These are phyloP conservation scores for Dendrolimus houi DNA, from an alignment of 2,888 invertebrate genomes.

Conservation along the genomic window DNA sequence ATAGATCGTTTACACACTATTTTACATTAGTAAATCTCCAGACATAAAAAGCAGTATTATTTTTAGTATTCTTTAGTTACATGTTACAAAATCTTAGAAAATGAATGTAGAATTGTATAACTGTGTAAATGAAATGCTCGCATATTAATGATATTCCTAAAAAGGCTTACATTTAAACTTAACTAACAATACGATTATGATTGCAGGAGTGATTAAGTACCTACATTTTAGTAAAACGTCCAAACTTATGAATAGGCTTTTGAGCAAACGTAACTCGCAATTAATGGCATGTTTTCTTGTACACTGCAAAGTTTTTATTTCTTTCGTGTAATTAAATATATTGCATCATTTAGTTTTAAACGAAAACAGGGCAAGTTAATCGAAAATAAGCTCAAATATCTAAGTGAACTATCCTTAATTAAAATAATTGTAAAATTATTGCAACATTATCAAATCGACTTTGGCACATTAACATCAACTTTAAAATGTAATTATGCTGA, in stretches of 20 bases:
- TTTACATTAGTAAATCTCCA: no score
- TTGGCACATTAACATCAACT: slow-evolving; percentile 51
- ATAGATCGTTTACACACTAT: no score
- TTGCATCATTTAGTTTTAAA: slow-evolving; percentile 7
- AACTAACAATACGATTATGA: background rate
- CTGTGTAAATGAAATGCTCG: no score
- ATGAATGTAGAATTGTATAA: no score
- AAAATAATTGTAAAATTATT: slow-evolving; percentile 35
- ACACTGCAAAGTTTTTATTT: background rate
- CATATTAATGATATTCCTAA: background rate
- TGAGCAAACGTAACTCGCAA: slow-evolving; percentile 39
- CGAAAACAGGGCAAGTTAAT: slow-evolving; percentile 18
- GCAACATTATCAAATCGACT: slow-evolving; percentile 47
- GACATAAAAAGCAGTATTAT: no score
- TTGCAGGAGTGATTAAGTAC: slow-evolving; percentile 16
- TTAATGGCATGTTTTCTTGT: background rate
- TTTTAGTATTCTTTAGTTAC: no score
- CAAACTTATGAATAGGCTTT: slow-evolving; percentile 28
- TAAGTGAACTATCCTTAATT: slow-evolving; percentile 17
- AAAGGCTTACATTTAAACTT: background rate
- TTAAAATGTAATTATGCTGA: slow-evolving; percentile 16
- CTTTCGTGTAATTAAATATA: slow-evolving; percentile 2
- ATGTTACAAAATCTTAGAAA: no score
- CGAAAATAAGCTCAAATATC: slow-evolving; percentile 18
- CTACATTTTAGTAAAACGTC: slow-evolving; percentile 7